Evolutionary conservation across 1,140 invertebrate species (phyloP), one percentile per base, ranked within the genome.

Genomic region (Thaumatotibia leucotreta): DNA sequence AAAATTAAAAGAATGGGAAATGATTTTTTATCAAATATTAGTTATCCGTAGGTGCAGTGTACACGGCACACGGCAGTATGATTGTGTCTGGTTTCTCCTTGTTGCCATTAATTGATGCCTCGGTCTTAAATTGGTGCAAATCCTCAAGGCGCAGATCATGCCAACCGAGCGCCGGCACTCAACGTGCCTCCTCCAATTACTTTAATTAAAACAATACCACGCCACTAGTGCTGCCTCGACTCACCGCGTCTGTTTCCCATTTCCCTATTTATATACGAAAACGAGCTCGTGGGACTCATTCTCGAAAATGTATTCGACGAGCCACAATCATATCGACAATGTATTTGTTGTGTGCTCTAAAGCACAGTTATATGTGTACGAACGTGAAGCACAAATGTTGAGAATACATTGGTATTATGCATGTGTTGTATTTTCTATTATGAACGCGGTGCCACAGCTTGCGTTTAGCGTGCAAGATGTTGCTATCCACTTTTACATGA

Each of bases 201-300:
- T 91, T 90, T 89, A 89, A 91, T 89, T 89, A 89, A 91, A 89
- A 88, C 88, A 90, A 89, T 87, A 89, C 83, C 83, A 85, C 80
- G 83, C 76, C 78, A 85, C 82, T 82, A 88, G 82, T 83, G 82
- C 86, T 86, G 82, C 86, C 85, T 86, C 86, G 86, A 87, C 80
- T 90, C 83, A 76, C 81, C 79, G 85, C 78, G 80, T 85, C 86
- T 90, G 88, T 88, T 89, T 90, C 83, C 83, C 81, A 90, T 90
- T 90, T 90, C 85, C 86, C 86, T 90, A 90, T 90, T 89, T 90
- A 90, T 88, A 90, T 89, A 90, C 85, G 86, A 86, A 84, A 89
- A 88, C 85, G 83, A 89, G 85, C 85, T 83, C 79, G 77, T 71
- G 6, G 39, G 17, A 45, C 39, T 45, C 39, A 45, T 45, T 45